Base-by-base conservation (phyloP, 1,140 invertebrate genomes). In the Monochamus saltuarius region DNA sequence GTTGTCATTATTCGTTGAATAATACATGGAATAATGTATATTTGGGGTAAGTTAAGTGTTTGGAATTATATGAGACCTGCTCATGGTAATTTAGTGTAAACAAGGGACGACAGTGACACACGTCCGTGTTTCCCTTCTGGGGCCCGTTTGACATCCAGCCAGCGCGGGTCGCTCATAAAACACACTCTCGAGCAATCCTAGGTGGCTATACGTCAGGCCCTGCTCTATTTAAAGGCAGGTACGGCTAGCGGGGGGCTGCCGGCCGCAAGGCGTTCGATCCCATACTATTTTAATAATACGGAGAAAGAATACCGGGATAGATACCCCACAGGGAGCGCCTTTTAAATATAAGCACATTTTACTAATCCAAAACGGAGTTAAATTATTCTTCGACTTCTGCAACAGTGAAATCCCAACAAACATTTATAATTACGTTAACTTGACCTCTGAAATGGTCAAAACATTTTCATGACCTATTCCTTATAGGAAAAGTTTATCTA, bases 81-180 rank as follows among this genome's bases (percentile, higher is more conserved):
- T 46, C 43, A 10, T 46, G 37, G 50, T 59, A 59, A 59, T 52
- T 59, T 39, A 47, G 51, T 49, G 47, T 22, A 59, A 59, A 59
- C 57, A 59, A 52, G 57, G 57, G 57, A 43, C 51, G 57, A 59
- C 57, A 59, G 47, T 42, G 57, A 53, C 34, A 39, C 29, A 50
- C 49, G n/a, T 49, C 38, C 36, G 50, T 45, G 35, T 59, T 49
- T 52, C 38, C 43, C 43, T 46, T 46, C 22, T 17, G 43, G 43
- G 43, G 10, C 43, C 10, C 4, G 38, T 46, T 42, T 59, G 52
- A 46, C 57, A 49, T 47, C 60, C 62, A 19, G 52, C 17, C 19
- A 47, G 39, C 46, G 46, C 50, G 29, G 39, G 47, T 47, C 45
- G 11, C 50, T 29, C 13, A 52, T 61, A 54, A 61, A 47, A 60